Base-by-base conservation (phyloP, 2,797 vertebrate species). In the Neopelma chrysocephalum region DNA sequence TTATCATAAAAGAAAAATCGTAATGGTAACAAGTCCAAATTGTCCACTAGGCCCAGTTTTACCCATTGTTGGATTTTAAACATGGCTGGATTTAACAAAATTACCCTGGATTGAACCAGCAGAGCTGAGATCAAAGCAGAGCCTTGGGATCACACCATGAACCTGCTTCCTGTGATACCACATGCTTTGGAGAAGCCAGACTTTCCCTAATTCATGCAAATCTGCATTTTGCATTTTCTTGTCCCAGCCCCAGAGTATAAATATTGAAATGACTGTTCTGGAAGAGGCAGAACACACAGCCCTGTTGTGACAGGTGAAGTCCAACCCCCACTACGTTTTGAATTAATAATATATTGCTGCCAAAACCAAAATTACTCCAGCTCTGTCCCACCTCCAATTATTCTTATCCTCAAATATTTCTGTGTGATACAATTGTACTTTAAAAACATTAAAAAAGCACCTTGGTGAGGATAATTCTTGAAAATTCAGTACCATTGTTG, bases 261-360 rank as follows among this genome's bases (percentile, higher is more conserved):
- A 86, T 25, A 95, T 17, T 68, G 88, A 85, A 81, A 69, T 42
- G 40, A 82, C 72, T 81, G 50, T 40, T 68, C 47, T 12, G 48
- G 54, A 71, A 38, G 65, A 80, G 40, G 51, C 57, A 45, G 82
- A 76, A 92, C 94, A 93, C 87, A 83, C 50, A 29, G 81, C 57
- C 68, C 53, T 60, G 83, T 89, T 98, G 98, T 97, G 98, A 98
- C 98, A 98, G 96, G 75, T 97, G 98, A 98, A 98, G 97, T 69
- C 96, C 93, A 89, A 86, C 83, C 66, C 92, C 95, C 32, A 15
- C 34, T 16, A 42, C 1, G 0, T 32, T 57, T 54, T 70, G 13
- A 50, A 58, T 43, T 15, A 50, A 68, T 56, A 60, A 60, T 1
- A 61, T 15, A n/a, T 29, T 40, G 15, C 38, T 51, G 61, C 47